Base-by-base conservation (phyloP, 2,797 vertebrate species). In the Todus mexicanus region DNA sequence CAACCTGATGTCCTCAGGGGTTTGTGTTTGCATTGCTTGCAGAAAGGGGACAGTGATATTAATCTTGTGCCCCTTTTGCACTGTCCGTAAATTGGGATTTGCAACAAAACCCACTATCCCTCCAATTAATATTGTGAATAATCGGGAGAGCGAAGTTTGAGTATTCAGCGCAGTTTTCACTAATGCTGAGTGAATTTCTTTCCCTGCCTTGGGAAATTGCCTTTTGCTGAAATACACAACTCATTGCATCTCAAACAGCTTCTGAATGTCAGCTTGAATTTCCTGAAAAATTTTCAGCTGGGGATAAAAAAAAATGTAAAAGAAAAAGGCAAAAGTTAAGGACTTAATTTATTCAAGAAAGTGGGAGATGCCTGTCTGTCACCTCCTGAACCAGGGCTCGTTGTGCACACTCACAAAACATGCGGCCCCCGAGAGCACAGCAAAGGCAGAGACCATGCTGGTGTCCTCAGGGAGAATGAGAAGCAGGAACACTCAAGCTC, bases 381-480 rank as follows among this genome's bases (percentile, higher is more conserved):
- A 51, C 38, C 15, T 74, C 48, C 47, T 17, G 12, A 29, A 6
- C 33, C 53, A 45, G 48, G 37, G 47, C 53, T 56, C 12, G 2
- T 13, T 17, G 6, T 61, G 73, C 29, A 10, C 31, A 3, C 22
- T 40, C 57, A 22, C 33, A 65, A 29, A 23, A 20, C 61, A 7
- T 1, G 0, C 48, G 23, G 68, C 74, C 70, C 79, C 4, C 5
- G 40, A 45, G 29, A 65, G 33, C 61, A 18, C 21, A 23, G 9
- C 47, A 15, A n/a, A 47, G 60, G 51, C 66, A 48, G 50, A 25
- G 22, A 56, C 45, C 31, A 15, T 5, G 1, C 25, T 53, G 59
- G 18, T 6, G 4, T 19, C 38, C 42, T 12, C 0, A 0, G 48
- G 27, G 25, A 71, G n/a, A 15, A 17, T 18, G 50, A 29, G 27